These are phyloP conservation scores for Perognathus longimembris DNA, from an alignment of 2,113 vertebrate genomes.

Conservation along the genomic window DNA sequence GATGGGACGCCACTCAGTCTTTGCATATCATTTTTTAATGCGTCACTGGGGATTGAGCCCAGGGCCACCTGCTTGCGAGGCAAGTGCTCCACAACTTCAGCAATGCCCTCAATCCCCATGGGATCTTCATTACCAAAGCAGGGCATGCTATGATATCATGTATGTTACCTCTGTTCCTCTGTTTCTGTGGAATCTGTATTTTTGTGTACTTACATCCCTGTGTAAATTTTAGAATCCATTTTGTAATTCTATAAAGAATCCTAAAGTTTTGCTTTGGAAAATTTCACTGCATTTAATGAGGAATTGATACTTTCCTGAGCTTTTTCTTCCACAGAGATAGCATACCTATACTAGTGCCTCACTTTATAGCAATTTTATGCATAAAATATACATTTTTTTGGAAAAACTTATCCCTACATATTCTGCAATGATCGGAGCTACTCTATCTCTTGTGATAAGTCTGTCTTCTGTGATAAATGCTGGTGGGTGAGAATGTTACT, in stretches of 20 bases:
- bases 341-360: background rate
- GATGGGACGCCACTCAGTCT: background rate
- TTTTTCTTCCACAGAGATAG: slow-evolving; percentile 35
- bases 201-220: background rate
- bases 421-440: background rate
- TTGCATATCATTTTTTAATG: too few species aligned
- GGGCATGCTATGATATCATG: background rate
- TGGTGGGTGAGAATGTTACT: background rate
- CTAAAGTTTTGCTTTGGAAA: background rate
- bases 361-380: background rate
- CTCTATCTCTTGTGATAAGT: background rate
- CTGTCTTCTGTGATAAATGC: background rate
- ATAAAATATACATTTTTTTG: background rate
- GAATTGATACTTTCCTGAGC: background rate
- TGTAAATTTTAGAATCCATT: background rate
- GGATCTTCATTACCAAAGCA: background rate
- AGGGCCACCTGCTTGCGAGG: too few species aligned
- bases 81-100: too few species aligned
- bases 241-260: background rate
- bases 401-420: background rate
- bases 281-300: background rate
- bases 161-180: background rate
- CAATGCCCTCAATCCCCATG: too few species aligned
- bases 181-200: background rate
- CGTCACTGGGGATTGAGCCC: too few species aligned